Evolutionary conservation across 2,888 invertebrate species (phyloP).

Genomic region (Lasioglossum pauxillum): DNA sequence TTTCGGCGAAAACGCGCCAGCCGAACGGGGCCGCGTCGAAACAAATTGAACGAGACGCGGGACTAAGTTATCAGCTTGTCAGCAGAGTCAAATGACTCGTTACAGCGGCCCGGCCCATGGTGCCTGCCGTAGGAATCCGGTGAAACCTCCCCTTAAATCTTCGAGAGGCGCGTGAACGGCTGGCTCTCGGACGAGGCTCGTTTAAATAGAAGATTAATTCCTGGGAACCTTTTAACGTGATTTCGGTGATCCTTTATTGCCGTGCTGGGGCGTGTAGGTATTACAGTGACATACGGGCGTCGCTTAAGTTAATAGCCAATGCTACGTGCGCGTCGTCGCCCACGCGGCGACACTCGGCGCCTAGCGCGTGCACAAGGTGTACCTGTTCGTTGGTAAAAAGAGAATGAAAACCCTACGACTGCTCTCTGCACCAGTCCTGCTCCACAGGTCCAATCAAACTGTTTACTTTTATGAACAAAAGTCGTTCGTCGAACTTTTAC

Average conservation of each 20-base stretch:
- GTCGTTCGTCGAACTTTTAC: not conserved
- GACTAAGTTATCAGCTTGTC: slow-evolving; percentile 21
- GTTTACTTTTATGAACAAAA: not conserved
- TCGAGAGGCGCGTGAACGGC: not conserved
- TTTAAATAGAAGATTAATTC: slow-evolving; percentile 48
- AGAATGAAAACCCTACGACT: not conserved
- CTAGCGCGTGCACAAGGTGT: not conserved
- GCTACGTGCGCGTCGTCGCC: slow-evolving; percentile 52
- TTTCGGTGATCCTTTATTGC: slow-evolving; percentile 56
- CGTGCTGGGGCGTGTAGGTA: slow-evolving; percentile 44
- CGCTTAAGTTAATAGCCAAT: slow-evolving; percentile 64
- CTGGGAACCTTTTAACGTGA: slow-evolving; percentile 50
- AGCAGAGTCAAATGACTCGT: slow-evolving; percentile 3
- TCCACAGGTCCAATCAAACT: not conserved
- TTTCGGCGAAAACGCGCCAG: not conserved
- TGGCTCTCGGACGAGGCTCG: not conserved
- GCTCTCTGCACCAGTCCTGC: not conserved
- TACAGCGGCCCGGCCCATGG: not conserved
- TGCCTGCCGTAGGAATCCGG: slow-evolving; percentile 15
- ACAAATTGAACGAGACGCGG: slow-evolving; percentile 19
- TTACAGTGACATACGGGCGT: slow-evolving; percentile 62
- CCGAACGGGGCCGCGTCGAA: not conserved
- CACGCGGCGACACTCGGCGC: slow-evolving; percentile 48
- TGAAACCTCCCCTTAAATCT: slow-evolving; percentile 34
- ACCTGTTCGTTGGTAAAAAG: slow-evolving; percentile 10